Evolutionary conservation across 2,113 vertebrate species (phyloP).

Genomic region (Castor canadensis): DNA sequence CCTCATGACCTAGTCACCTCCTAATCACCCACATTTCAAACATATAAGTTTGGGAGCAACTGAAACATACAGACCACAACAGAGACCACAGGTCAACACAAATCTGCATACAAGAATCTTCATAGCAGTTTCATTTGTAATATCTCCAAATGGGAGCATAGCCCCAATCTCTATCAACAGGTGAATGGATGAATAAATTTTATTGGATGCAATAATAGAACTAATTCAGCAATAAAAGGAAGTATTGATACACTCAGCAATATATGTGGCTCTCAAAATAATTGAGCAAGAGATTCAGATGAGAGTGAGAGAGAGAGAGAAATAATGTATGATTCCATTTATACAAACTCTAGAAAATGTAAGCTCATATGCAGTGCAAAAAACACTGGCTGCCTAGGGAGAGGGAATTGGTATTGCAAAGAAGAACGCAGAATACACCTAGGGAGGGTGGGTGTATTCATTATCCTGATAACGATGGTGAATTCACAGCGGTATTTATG

Average conservation of each 20-base stretch:
- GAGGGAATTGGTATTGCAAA: too few species aligned
- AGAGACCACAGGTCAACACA: neutral
- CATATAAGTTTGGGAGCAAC: neutral
- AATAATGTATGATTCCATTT: neutral
- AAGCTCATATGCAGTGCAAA: neutral
- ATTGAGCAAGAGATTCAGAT: neutral
- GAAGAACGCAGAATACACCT: too few species aligned
- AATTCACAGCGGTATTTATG: rapidly evolving
- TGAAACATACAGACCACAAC: neutral
- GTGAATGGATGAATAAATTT: neutral
- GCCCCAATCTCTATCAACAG: neutral
- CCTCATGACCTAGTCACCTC: neutral
- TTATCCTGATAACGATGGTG: neutral
- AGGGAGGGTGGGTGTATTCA: neutral
- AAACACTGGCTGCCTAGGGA: neutral
- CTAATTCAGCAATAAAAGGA: neutral
- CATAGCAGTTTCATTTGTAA: neutral
- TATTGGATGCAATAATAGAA: neutral
- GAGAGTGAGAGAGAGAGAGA: neutral
- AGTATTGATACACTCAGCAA: neutral
- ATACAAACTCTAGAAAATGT: slow-evolving; percentile 19
- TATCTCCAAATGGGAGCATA: neutral
- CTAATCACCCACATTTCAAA: neutral
- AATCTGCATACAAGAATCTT: too few species aligned
- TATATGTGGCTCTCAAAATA: neutral